Evolutionary conservation across 2,797 vertebrate species (phyloP).

Genomic region (Cheirogaleus major): DNA sequence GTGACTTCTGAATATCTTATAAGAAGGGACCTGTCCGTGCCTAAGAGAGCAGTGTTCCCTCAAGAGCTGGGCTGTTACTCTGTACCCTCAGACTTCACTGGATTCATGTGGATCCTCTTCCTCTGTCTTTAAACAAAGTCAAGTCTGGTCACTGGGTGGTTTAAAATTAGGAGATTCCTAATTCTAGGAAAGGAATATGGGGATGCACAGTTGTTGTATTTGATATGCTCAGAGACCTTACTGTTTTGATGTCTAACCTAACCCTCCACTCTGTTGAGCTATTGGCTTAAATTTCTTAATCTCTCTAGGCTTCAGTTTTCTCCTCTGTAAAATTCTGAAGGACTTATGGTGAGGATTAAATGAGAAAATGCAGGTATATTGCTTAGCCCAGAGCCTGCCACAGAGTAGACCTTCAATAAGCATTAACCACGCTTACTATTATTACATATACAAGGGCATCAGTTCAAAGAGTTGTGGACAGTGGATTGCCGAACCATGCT

Average conservation of each 20-base stretch:
- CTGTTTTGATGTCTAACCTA: slow-evolving; percentile 25
- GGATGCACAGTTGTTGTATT: background rate
- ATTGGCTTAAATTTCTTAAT: slow-evolving; percentile 5
- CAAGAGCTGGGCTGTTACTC: background rate
- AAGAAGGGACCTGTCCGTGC: background rate
- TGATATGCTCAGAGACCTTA: background rate
- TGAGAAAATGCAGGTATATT: background rate
- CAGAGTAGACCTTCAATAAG: background rate
- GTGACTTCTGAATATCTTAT: background rate
- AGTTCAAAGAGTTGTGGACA: background rate
- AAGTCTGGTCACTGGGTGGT: background rate
- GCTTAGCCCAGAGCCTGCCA: background rate
- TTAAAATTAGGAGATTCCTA: background rate
- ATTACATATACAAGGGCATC: background rate
- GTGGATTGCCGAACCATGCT: background rate
- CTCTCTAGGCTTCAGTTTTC: slow-evolving; percentile 30
- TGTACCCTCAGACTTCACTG: slow-evolving; percentile 2
- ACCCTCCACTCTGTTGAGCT: background rate
- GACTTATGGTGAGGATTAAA: background rate
- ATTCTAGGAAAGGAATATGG: background rate
- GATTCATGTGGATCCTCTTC: background rate
- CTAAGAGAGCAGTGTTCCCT: background rate
- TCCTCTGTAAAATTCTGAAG: background rate
- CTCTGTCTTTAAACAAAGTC: slow-evolving; percentile 8
- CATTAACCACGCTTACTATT: background rate